Conservation (phyloP, 2,797 vertebrate species). For the Cygnus olor region DNA sequence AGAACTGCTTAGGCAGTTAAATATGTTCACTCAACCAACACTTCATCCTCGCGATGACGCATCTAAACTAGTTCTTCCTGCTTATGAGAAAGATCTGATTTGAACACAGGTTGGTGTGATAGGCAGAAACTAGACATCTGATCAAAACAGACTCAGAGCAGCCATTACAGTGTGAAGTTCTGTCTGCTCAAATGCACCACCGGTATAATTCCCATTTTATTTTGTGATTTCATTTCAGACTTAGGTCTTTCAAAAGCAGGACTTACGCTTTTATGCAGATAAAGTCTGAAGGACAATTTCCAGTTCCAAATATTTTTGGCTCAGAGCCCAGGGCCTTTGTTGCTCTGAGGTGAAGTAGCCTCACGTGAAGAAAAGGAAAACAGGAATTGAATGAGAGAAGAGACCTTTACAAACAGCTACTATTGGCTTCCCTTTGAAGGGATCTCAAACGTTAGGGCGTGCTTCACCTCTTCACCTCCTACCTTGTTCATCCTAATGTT, state of each 20-base stretch:
- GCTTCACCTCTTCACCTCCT: background rate
- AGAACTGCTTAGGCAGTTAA: background rate
- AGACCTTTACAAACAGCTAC: conserved; percentile 9
- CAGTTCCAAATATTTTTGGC: conserved; percentile 24
- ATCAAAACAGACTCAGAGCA: background rate
- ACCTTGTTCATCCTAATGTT: background rate
- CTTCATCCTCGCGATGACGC: background rate
- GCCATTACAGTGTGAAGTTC: background rate
- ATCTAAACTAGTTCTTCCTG: background rate
- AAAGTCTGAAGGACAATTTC: background rate
- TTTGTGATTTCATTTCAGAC: background rate
- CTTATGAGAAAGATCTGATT: background rate
- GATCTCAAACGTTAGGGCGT: background rate
- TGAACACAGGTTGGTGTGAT: background rate
- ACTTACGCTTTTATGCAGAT: background rate
- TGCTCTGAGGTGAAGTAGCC: conserved; percentile 5
- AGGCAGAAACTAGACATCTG: background rate
- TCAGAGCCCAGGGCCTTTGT: background rate
- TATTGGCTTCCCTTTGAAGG: conserved; percentile 4
- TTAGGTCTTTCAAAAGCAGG: background rate
- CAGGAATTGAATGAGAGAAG: background rate
- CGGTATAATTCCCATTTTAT: background rate
- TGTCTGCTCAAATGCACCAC: background rate
- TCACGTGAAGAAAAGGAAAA: background rate
- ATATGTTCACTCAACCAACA: background rate